A percentile compares a stretch with the other conserved stretches of the same genome.
Evolutionary conservation across 2,888 invertebrate species (phyloP).

Genomic region (Drosophila merina): DNA sequence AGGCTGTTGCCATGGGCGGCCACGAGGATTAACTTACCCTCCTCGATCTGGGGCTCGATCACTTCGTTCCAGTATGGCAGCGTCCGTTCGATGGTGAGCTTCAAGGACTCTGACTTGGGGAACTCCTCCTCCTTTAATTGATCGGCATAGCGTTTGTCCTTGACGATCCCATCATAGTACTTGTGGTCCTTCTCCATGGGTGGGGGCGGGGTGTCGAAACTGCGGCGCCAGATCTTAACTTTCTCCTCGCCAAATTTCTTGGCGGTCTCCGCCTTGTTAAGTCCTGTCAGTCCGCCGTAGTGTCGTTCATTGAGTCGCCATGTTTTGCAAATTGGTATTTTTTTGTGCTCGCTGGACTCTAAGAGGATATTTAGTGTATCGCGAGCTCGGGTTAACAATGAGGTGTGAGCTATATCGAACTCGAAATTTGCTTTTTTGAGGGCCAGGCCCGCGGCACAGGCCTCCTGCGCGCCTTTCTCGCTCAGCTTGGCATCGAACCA

Average conservation of each 20-base stretch:
- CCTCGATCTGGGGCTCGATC: conserved; percentile 89
- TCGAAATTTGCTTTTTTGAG: conserved; percentile 89
- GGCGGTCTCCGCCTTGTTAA: conserved; percentile 94
- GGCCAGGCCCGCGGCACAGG: conserved; percentile 88
- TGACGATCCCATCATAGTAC: conserved; percentile 90
- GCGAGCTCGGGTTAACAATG: conserved; percentile 91
- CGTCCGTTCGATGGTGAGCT: conserved; percentile 92
- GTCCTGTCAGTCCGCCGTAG: conserved; percentile 93
- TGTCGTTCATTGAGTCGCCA: conserved; percentile 95
- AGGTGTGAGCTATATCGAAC: conserved; percentile 93
- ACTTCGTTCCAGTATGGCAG: conserved; percentile 95
- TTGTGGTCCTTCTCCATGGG: conserved; percentile 91
- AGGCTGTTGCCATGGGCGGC: conserved; percentile 95
- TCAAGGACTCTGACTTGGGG: conserved; percentile 93
- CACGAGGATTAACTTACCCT: conserved; percentile 91
- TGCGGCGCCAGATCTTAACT: conserved; percentile 93
- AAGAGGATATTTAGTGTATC: conserved; percentile 89
- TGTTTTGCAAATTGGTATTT: conserved; percentile 88
- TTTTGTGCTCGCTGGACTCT: conserved; percentile 87
- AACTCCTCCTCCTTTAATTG: conserved; percentile 90
- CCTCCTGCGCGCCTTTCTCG: conserved; percentile 85
- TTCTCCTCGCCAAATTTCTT: conserved; percentile 94
- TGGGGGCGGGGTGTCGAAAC: conserved; percentile 93
- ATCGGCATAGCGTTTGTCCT: conserved; percentile 89
- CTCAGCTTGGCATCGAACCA: conserved; percentile 90